Percentiles rank a stretch among this genome's conserved stretches.
phyloP scores from a whole-genome alignment of 2,888 invertebrate species.

The Tuberolachnus salignus region DNA sequence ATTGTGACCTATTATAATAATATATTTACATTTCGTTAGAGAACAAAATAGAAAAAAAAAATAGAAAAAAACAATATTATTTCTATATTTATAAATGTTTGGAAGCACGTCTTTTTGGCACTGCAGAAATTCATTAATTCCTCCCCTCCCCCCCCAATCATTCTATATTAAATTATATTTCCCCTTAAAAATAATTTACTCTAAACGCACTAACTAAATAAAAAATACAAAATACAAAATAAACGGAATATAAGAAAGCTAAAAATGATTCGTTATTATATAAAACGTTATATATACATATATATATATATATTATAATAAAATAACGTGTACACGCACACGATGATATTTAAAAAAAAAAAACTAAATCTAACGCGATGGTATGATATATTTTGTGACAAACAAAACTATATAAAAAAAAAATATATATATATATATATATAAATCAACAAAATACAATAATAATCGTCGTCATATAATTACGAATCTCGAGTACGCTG shows the following conservation, averaged over 20 bases:
- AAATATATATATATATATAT: not conserved
- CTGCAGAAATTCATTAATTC: no score
- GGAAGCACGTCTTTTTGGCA: slow-evolving; percentile 32
- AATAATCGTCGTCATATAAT: no score
- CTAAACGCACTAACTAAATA: not conserved
- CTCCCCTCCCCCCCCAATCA: not conserved
- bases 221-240: not conserved
- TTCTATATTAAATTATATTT: not conserved
- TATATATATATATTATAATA: not conserved
- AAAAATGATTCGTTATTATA: not conserved
- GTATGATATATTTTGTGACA: not conserved
- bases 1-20: not conserved
- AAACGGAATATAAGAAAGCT: not conserved
- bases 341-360: not conserved
- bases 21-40: slow-evolving; percentile 17
- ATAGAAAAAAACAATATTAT: slow-evolving; percentile 2
- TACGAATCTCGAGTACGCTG: no score
- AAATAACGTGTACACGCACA: not conserved
- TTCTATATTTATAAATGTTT: not conserved
- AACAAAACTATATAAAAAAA: not conserved
- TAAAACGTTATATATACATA: not conserved
- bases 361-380: not conserved
- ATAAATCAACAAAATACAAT: not conserved
- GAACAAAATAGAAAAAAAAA: not conserved
- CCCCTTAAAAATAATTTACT: not conserved